Percentiles rank a stretch among this genome's conserved stretches.
Conservation (phyloP, 1,140 invertebrate species). For the Asbolus verrucosus region DNA sequence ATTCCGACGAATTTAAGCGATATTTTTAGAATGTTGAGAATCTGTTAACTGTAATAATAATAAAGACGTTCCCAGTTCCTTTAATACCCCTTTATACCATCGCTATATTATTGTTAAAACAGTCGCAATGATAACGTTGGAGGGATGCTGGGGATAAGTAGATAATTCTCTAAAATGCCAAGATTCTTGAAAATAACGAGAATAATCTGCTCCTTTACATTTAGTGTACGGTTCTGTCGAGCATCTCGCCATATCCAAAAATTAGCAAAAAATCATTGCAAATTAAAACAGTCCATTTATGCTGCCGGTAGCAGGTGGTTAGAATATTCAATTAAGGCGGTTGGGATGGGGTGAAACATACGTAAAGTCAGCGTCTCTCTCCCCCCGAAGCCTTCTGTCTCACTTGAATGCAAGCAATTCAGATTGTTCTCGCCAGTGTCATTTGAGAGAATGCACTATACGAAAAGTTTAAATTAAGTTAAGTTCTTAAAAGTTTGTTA, state of each 20-base stretch:
- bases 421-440: constrained; percentile 3
- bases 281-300: no score
- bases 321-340: no score
- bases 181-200: constrained; percentile 12
- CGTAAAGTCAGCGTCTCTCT: no score
- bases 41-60: constrained; percentile 24
- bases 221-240: background rate
- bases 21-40: constrained; percentile 19
- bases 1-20: background rate
- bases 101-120: constrained; percentile 28
- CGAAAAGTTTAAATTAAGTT: constrained; percentile 18
- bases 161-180: constrained; percentile 23
- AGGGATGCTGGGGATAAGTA: constrained; percentile 23
- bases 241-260: no score
- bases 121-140: constrained; percentile 32
- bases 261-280: no score
- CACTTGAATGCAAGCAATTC: constrained; percentile 1
- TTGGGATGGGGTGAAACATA: no score
- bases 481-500: constrained; percentile 26
- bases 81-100: constrained; percentile 18
- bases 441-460: constrained; percentile 16
- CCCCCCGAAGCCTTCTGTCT: no score
- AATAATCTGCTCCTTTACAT: constrained; percentile 4
- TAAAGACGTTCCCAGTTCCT: constrained; percentile 24
- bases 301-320: no score